Percentiles rank a stretch among this genome's conserved stretches.
phyloP scores from a whole-genome alignment of 2,113 vertebrate species.

The Hassar affinis region DNA sequence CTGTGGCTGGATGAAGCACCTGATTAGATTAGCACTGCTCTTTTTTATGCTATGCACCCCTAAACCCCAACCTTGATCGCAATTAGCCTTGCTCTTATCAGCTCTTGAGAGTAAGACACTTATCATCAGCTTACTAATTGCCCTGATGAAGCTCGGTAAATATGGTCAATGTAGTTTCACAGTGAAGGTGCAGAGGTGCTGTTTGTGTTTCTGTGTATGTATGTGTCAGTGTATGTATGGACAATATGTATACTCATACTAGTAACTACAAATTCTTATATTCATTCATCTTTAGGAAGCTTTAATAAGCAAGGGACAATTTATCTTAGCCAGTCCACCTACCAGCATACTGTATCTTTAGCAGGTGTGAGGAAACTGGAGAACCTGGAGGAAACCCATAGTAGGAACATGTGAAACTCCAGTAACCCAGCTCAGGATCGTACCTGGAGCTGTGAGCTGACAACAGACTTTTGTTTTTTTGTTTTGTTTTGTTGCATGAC shows the following conservation, averaged over 20 bases:
- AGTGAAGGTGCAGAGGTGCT: conserved; percentile 12
- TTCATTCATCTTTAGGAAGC: background rate
- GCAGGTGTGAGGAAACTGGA: background rate
- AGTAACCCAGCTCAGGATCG: background rate
- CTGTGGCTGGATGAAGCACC: conserved; percentile 67
- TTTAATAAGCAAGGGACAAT: background rate
- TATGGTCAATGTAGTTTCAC: conserved; percentile 54
- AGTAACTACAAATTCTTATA: background rate
- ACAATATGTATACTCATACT: background rate
- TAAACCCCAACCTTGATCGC: conserved; percentile 74
- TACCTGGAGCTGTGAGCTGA: background rate
- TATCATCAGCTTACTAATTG: conserved; percentile 68
- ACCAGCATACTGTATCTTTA: background rate
- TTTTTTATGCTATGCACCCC: conserved; percentile 64
- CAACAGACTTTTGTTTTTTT: too few species aligned
- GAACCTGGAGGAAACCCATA: background rate
- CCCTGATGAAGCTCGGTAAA: conserved; percentile 65
- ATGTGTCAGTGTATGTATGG: conserved; percentile 1
- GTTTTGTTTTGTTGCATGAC: background rate
- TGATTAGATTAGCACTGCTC: conserved; percentile 72
- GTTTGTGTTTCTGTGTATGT: conserved; percentile 1
- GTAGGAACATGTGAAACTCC: background rate
- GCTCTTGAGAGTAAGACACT: conserved; percentile 50
- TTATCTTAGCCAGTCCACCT: background rate
- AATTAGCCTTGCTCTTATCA: conserved; percentile 71